Percentiles rank a stretch among this genome's conserved stretches.
Evolutionary conservation across 2,888 invertebrate species (phyloP).

Genomic region (Cryptocephalus primarius): DNA sequence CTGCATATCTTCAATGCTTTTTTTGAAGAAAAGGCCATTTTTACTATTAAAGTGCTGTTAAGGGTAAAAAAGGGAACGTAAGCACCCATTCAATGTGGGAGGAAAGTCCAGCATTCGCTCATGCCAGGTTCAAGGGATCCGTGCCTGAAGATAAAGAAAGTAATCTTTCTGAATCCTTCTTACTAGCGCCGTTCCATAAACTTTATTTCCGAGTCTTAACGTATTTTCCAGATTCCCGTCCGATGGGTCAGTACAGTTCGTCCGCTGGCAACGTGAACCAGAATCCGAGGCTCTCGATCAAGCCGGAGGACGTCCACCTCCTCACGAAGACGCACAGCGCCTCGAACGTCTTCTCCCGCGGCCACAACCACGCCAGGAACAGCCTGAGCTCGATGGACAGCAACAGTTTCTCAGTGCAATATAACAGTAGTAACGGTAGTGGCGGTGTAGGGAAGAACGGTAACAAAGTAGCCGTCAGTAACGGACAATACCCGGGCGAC

Average conservation of each 20-base stretch:
- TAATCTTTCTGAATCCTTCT: too few species aligned
- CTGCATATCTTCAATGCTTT: too few species aligned
- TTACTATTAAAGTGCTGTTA: too few species aligned
- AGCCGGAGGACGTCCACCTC: conserved; percentile 16
- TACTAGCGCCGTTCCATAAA: too few species aligned
- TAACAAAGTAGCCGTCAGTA: conserved; percentile 8
- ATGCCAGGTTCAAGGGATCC: too few species aligned
- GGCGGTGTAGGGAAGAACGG: background rate
- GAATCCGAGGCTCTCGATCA: conserved; percentile 12
- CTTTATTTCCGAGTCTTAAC: too few species aligned
- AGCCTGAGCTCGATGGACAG: conserved; percentile 25
- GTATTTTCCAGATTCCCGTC: conserved; percentile 16
- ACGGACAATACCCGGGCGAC: background rate
- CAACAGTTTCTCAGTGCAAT: conserved; percentile 24
- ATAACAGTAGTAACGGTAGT: conserved; percentile 11
- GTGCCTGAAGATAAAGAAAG: too few species aligned
- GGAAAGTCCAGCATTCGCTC: too few species aligned
- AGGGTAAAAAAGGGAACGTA: too few species aligned
- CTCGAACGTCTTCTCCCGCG: conserved; percentile 31
- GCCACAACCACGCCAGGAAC: conserved; percentile 18
- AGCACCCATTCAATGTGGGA: too few species aligned
- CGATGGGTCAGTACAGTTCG: conserved; percentile 21
- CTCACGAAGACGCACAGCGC: conserved; percentile 36
- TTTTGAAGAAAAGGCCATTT: too few species aligned
- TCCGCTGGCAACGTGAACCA: conserved; percentile 25